Percentiles rank a stretch among this genome's conserved stretches.
phyloP scores from a whole-genome alignment of 2,888 invertebrate species.

The Cremastobaeus sp. region DNA sequence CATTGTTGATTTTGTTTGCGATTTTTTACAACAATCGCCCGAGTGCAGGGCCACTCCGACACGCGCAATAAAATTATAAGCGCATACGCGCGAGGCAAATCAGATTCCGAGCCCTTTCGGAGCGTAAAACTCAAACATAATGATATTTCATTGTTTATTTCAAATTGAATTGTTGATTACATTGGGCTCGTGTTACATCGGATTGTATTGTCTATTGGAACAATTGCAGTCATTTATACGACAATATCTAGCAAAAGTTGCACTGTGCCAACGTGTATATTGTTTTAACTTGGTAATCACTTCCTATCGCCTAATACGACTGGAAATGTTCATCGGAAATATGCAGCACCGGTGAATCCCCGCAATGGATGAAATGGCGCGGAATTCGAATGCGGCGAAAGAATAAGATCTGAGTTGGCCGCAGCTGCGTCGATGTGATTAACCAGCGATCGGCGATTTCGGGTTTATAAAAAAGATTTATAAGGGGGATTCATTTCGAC shows the following conservation, averaged over 20 bases:
- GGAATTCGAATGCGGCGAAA: too few relatives aligned
- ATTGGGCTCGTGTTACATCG: constrained; percentile 6
- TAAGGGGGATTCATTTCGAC: too few relatives aligned
- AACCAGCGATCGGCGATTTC: too few relatives aligned
- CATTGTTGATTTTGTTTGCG: too few relatives aligned
- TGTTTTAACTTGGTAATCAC: constrained; percentile 20
- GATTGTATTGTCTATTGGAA: constrained; percentile 25
- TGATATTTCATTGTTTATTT: constrained; percentile 30
- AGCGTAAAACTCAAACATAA: constrained; percentile 24
- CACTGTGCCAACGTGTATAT: constrained; percentile 6
- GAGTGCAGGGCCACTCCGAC: not conserved
- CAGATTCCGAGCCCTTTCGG: not conserved
- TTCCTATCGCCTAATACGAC: not conserved
- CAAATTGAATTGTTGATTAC: constrained; percentile 18
- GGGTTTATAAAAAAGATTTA: too few relatives aligned
- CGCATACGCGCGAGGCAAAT: constrained; percentile 4
- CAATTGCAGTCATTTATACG: constrained; percentile 24
- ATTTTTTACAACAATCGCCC: too few relatives aligned
- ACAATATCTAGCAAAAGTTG: constrained; percentile 27
- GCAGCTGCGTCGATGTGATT: too few relatives aligned
- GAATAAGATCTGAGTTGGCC: too few relatives aligned
- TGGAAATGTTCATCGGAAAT: not conserved
- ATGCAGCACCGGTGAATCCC: not conserved
- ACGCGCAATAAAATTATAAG: constrained; percentile 4
- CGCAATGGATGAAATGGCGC: too few relatives aligned